Evolutionary conservation across 2,888 invertebrate species (phyloP).

Genomic region (Mythimna impura): DNA sequence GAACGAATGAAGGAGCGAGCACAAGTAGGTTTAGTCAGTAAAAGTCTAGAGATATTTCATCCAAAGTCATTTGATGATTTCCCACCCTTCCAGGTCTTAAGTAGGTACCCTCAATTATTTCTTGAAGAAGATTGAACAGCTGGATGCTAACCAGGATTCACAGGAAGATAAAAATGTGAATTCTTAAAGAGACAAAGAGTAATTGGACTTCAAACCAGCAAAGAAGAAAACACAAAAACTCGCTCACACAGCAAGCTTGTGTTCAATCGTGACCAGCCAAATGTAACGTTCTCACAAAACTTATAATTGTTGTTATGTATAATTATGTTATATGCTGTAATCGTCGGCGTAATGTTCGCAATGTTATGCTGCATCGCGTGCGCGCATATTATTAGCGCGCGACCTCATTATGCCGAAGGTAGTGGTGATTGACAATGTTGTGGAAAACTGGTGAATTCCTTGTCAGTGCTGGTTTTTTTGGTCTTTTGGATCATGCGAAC

Average conservation of each 20-base stretch:
- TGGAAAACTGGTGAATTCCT: conserved; percentile 38
- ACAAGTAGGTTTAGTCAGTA: too few species aligned
- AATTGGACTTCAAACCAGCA: conserved; percentile 16
- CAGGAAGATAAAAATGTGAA: background rate
- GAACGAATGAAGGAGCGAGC: too few species aligned
- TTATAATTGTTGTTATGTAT: conserved; percentile 66
- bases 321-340: conserved; percentile 67
- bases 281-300: conserved; percentile 61
- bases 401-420: conserved; percentile 70
- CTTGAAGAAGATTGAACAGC: background rate
- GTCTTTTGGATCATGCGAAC: background rate
- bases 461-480: background rate
- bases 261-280: conserved; percentile 48
- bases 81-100: too few species aligned
- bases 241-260: conserved; percentile 36
- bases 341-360: conserved; percentile 61
- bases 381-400: conserved; percentile 68
- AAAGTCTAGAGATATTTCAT: too few species aligned
- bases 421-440: conserved; percentile 54
- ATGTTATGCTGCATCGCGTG: conserved; percentile 64
- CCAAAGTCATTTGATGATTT: too few species aligned
- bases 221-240: conserved; percentile 39
- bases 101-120: background rate
- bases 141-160: conserved; percentile 17
- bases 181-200: conserved; percentile 30